A percentile compares a stretch with the other conserved stretches of the same genome.
Evolutionary conservation across 2,797 vertebrate genomes (phyloP).

Genomic region (Graptemys geographica): DNA sequence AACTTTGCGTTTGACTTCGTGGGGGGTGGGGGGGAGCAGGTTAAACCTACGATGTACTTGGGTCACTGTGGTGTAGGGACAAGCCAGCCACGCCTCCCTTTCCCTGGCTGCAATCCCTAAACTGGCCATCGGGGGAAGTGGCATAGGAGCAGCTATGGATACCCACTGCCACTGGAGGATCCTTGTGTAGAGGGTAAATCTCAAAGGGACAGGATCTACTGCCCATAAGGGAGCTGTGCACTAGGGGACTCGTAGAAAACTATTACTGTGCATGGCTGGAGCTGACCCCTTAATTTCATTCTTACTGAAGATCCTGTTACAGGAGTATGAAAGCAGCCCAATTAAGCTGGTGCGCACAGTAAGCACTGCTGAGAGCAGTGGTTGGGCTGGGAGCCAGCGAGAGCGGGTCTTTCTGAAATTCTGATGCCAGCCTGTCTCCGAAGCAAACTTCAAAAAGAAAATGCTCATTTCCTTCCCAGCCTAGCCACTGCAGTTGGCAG

Average conservation of each 20-base stretch:
- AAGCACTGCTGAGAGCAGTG: neutral
- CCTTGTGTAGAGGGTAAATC: neutral
- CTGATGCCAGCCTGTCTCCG: neutral
- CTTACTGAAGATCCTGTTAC: neutral
- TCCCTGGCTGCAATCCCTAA: neutral
- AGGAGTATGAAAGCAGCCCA: neutral
- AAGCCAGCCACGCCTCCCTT: neutral
- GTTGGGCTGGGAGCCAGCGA: neutral
- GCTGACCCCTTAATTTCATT: neutral
- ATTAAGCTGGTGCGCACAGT: neutral
- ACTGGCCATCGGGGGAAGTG: neutral
- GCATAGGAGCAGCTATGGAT: neutral
- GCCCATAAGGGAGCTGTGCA: neutral
- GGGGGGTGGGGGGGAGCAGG: neutral
- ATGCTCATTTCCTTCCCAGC: neutral
- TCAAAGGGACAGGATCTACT: neutral
- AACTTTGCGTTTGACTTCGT: neutral
- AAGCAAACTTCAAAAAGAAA: conserved; percentile 46
- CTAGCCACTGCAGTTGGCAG: conserved; percentile 5
- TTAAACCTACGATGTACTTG: neutral
- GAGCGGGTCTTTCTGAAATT: neutral
- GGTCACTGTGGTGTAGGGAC: neutral
- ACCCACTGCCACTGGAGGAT: neutral
- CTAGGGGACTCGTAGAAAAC: neutral
- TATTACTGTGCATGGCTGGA: neutral